Conservation (phyloP, 2,888 invertebrate genomes). For the Nasonovia ribisnigri region DNA sequence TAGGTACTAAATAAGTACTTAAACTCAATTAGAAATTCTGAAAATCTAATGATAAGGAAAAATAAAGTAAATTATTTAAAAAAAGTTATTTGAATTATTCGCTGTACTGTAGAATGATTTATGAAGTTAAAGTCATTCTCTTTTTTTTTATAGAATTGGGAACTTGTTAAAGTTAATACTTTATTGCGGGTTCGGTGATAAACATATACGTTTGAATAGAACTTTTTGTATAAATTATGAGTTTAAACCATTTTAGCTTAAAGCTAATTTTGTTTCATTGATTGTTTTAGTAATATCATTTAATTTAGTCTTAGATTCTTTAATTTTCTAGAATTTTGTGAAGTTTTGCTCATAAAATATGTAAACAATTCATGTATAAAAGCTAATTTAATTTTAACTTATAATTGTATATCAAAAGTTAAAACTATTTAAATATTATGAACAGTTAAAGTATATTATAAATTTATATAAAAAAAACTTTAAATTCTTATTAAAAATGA, state of each 20-base stretch:
- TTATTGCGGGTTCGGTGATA: background rate
- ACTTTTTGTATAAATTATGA: conserved; percentile 29
- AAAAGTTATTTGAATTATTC: background rate
- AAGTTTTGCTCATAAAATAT: background rate
- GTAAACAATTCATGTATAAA: background rate
- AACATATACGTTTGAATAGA: background rate
- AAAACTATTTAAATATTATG: background rate
- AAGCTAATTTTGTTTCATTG: background rate
- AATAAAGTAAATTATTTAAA: background rate
- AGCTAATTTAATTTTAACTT: background rate
- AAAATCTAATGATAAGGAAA: background rate
- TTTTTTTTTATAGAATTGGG: background rate
- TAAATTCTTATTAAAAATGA: background rate
- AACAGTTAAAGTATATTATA: background rate
- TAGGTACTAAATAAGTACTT: background rate
- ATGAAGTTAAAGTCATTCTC: background rate
- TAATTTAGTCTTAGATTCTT: background rate
- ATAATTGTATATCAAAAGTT: background rate
- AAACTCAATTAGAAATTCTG: background rate
- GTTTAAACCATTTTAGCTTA: background rate
- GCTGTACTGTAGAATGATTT: background rate
- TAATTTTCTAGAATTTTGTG: background rate
- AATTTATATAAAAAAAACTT: background rate
- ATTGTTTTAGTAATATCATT: background rate
- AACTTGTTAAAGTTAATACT: conserved; percentile 6